Percentiles rank a stretch among this genome's conserved stretches.
Evolutionary conservation across 2,888 invertebrate species (phyloP).

Genomic region (Hyles lineata): DNA sequence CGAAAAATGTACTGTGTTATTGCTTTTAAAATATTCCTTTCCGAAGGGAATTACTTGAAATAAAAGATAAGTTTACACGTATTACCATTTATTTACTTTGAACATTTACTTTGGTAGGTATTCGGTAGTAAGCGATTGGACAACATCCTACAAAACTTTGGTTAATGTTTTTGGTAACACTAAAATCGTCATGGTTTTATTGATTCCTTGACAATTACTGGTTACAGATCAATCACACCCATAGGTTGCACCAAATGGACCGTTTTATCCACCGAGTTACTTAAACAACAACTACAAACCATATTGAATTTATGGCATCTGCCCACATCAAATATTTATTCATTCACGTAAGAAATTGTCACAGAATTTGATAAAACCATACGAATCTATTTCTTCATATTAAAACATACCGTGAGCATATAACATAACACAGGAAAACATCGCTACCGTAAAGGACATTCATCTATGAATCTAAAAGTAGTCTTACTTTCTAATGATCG

Average conservation of each 20-base stretch:
- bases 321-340: background rate
- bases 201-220: background rate
- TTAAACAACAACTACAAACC: too few species aligned
- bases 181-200: conserved; percentile 29
- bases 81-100: conserved; percentile 49
- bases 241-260: background rate
- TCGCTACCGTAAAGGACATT: background rate
- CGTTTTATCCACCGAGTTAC: background rate
- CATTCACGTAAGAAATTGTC: background rate
- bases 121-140: conserved; percentile 42
- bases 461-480: conserved; percentile 7
- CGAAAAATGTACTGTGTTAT: too few species aligned
- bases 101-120: conserved; percentile 50
- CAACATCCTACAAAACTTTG: conserved; percentile 41
- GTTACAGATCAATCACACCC: background rate
- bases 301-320: too few species aligned
- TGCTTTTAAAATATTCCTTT: too few species aligned
- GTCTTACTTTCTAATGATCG: background rate
- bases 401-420: conserved; percentile 14
- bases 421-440: background rate
- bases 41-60: conserved; percentile 10
- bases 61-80: conserved; percentile 35
- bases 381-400: background rate
- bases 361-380: background rate
- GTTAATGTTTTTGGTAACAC: conserved; percentile 36